These are phyloP conservation scores for Bos indicus DNA, from an alignment of 2,113 vertebrate genomes.

Conservation along the genomic window DNA sequence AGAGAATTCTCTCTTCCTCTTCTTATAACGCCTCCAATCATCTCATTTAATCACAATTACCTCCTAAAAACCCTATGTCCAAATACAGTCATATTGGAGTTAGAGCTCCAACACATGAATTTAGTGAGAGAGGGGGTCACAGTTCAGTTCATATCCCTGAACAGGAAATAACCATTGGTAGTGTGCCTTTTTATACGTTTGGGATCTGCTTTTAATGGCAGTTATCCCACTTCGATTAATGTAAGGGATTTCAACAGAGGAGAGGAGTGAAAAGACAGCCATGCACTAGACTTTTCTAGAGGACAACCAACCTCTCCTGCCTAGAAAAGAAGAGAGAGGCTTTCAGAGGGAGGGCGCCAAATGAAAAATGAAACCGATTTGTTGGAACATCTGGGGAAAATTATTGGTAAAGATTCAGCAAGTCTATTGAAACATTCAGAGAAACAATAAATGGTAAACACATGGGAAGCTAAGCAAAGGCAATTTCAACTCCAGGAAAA, in stretches of 20 bases:
- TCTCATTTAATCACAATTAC: not conserved
- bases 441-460: not conserved
- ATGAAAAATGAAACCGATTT: not conserved
- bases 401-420: not conserved
- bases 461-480: not conserved
- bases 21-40: not conserved
- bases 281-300: not conserved
- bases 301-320: not conserved
- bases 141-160: not conserved
- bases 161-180: not conserved
- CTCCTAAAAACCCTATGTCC: not conserved
- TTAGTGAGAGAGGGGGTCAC: not conserved
- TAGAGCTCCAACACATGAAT: not conserved
- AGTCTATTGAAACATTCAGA: not conserved
- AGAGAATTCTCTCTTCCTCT: not conserved
- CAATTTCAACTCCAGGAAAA: not conserved
- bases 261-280: not conserved
- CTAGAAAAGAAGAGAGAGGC: not conserved
- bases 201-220: not conserved
- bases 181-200: not conserved
- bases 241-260: not conserved
- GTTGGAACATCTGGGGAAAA: not conserved
- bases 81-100: not conserved
- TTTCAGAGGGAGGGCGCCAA: not conserved
- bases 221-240: not conserved